Conservation (phyloP, 2,797 vertebrate genomes). For the Pampus argenteus region DNA sequence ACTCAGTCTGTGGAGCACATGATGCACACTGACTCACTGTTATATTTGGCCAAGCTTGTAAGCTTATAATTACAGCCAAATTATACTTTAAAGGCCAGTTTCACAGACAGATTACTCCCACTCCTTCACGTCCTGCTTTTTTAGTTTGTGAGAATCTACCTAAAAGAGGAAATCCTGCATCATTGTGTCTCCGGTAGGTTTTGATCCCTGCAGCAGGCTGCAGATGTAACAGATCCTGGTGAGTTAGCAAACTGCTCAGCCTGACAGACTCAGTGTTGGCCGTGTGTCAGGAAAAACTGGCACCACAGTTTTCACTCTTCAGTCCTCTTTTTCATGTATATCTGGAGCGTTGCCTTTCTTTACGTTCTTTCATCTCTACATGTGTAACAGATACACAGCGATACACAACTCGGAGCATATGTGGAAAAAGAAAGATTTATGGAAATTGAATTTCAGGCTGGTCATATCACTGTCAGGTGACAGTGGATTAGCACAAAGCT, state of each 20-base stretch:
- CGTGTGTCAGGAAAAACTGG: constrained; percentile 25
- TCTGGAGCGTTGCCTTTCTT: constrained; percentile 11
- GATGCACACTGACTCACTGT: constrained; percentile 67
- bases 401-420: constrained; percentile 18
- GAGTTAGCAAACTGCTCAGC: constrained; percentile 13
- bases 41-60: constrained; percentile 50
- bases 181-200: not conserved
- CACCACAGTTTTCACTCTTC: constrained; percentile 25
- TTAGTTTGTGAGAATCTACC: not conserved
- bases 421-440: constrained; percentile 34
- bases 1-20: constrained; percentile 43
- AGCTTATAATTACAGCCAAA: constrained; percentile 67
- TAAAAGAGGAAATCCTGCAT: not conserved
- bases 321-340: constrained; percentile 24
- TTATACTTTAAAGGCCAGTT: constrained; percentile 31
- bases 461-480: constrained; percentile 62
- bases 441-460: constrained; percentile 59
- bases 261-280: constrained; percentile 21
- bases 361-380: constrained; percentile 24
- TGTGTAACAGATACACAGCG: not conserved
- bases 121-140: constrained; percentile 2
- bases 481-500: constrained; percentile 67
- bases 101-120: constrained; percentile 45
- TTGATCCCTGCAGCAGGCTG: not conserved
- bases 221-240: constrained; percentile 13